Percentiles rank a stretch among this genome's conserved stretches.
Conservation (phyloP, 1,140 invertebrate species). For the Trissolcus basalis region DNA sequence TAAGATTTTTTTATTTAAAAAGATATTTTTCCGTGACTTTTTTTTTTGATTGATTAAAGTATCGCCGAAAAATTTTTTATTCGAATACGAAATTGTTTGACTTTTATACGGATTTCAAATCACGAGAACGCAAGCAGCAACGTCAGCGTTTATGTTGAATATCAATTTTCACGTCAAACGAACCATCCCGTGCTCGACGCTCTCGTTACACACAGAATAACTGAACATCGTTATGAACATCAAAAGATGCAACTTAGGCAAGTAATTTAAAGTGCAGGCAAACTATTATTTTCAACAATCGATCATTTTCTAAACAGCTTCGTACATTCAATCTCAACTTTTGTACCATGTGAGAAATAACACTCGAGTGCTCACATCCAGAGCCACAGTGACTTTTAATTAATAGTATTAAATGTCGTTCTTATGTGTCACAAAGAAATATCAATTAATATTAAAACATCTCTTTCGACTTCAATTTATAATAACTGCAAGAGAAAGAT, state of each 20-base stretch:
- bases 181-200: constrained; percentile 54
- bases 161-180: constrained; percentile 63
- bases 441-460: no score
- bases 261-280: constrained; percentile 57
- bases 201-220: constrained; percentile 58
- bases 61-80: background rate
- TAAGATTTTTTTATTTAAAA: no score
- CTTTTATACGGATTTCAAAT: constrained; percentile 51
- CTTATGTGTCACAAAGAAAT: no score
- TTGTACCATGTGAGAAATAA: constrained; percentile 5
- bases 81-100: constrained; percentile 6
- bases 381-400: no score
- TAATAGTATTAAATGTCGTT: no score
- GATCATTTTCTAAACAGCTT: constrained; percentile 49
- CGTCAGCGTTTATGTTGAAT: constrained; percentile 52
- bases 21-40: no score
- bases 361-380: background rate
- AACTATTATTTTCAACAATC: constrained; percentile 55
- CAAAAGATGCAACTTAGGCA: constrained; percentile 61
- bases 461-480: no score
- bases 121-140: constrained; percentile 50
- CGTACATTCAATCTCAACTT: constrained; percentile 28
- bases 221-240: constrained; percentile 59
- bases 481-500: no score
- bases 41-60: no score